Base-by-base conservation (phyloP, 2,888 invertebrate species). In the Drosophila barbarae region DNA sequence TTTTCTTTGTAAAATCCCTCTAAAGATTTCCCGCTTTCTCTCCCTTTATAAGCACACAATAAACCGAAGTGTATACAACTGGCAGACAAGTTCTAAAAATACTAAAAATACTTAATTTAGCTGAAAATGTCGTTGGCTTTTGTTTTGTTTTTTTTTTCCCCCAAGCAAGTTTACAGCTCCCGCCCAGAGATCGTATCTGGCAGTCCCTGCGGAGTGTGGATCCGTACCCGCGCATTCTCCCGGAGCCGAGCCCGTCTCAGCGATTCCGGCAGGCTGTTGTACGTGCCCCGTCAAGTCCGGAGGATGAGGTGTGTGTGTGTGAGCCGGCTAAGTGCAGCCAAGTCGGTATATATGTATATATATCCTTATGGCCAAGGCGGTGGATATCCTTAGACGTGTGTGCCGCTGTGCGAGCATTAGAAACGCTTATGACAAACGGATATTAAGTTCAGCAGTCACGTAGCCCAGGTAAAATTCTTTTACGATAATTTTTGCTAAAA, bases 381-480 rank as follows among this genome's bases (percentile, higher is more conserved):
- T 46, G 46, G 46, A 35, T 34, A 47, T 30, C 28, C 18, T 46
- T 41, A 34, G 28, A 42, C 23, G 52, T 56, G 42, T 69, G 61
- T 50, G 44, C 58, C 39, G 50, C 44, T 51, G n/a, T 60, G 51
- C 61, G 71, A 76, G 73, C 73, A 80, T 81, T 77, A 80, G 81
- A 74, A 83, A 69, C 74, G 76, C 76, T 73, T 72, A 76, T 82
- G 84, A 78, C 75, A 77, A 76, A 73, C 76, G 77, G 77, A 82
- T 84, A 81, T 77, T 79, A 84, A 76, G 77, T 75, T 77, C 80
- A 81, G 76, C 79, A 86, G 86, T 86, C 87, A 87, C 88, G 87
- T 88, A 79, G 77, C 80, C 75, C 84, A 84, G 85, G 80, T 86
- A 78, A 88, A 88, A 87, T 84, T 84, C 85, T 87, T 87, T 88